Evolutionary conservation across 1,140 invertebrate genomes (phyloP).

Genomic region (Dreissena rostriformis): DNA sequence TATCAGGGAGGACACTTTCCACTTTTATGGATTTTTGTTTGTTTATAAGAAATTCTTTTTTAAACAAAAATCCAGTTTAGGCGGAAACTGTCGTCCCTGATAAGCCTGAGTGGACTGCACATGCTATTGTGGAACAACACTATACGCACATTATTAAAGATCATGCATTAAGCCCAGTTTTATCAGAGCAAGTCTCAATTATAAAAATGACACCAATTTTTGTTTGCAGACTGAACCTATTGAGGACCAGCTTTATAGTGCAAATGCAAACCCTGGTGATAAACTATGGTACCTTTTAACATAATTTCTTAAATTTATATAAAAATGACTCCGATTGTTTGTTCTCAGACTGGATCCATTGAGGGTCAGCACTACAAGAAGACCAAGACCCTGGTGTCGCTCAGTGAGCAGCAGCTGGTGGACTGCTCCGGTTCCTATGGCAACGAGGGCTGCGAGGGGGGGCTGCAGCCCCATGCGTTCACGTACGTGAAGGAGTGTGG

Average conservation of each 20-base stretch:
- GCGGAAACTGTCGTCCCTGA: no score
- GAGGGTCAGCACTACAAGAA: slow-evolving; percentile 69
- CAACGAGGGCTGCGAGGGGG: slow-evolving; percentile 98
- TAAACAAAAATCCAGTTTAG: no score
- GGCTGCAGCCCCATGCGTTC: slow-evolving; percentile 96
- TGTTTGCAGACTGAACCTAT: not conserved
- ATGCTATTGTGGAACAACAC: no score
- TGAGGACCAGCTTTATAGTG: not conserved
- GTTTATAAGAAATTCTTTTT: no score
- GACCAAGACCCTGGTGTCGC: slow-evolving; percentile 66
- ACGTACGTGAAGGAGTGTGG: slow-evolving; percentile 94
- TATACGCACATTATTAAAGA: no score
- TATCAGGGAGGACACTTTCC: no score
- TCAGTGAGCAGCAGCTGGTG: slow-evolving; percentile 76
- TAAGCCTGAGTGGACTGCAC: no score
- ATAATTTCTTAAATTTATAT: not conserved
- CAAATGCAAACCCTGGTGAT: not conserved
- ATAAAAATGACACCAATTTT: not conserved
- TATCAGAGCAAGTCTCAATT: slow-evolving; percentile 13
- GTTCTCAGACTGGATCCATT: not conserved
- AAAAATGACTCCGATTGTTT: not conserved
- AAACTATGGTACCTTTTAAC: not conserved
- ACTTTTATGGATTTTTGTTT: no score
- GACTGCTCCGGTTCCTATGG: slow-evolving; percentile 70
- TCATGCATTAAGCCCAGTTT: not conserved